Conservation (phyloP, 2,797 vertebrate genomes). For the Pyrocephalus nanus region DNA sequence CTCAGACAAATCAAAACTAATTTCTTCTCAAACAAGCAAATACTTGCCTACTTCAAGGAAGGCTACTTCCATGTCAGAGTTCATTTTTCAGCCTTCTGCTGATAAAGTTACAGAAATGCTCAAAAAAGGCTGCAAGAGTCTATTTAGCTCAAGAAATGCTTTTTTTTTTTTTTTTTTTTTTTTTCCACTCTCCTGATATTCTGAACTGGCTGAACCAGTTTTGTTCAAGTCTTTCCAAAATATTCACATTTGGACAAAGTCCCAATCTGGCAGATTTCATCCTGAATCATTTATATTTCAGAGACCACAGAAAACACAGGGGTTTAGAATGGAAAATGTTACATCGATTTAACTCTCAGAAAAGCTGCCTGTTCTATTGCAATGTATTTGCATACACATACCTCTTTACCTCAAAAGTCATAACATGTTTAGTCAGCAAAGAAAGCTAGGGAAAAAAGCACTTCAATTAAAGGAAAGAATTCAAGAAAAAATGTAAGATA, state of each 20-base stretch:
- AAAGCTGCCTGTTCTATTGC: slow-evolving; percentile 13
- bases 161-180: neutral
- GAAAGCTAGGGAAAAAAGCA: neutral
- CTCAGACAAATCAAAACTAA: slow-evolving; percentile 56
- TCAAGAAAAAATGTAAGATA: slow-evolving; percentile 36
- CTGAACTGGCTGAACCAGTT: slow-evolving; percentile 38
- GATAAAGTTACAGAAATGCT: slow-evolving; percentile 20
- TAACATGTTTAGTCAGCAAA: slow-evolving; percentile 34
- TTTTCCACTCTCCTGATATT: neutral
- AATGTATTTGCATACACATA: neutral
- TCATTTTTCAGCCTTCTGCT: slow-evolving; percentile 47
- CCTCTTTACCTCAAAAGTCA: slow-evolving; percentile 34
- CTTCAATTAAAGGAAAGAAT: slow-evolving; percentile 28
- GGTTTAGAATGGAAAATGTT: slow-evolving; percentile 50
- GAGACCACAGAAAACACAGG: slow-evolving; percentile 39
- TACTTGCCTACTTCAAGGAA: slow-evolving; percentile 38
- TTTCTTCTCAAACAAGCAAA: slow-evolving; percentile 53
- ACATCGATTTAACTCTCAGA: neutral
- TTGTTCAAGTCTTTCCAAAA: slow-evolving; percentile 37
- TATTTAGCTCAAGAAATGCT: neutral
- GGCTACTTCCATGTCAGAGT: slow-evolving; percentile 37
- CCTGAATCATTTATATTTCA: slow-evolving; percentile 55
- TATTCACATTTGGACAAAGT: slow-evolving; percentile 44
- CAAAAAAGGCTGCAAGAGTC: neutral
- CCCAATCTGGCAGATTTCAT: slow-evolving; percentile 18